Percentiles rank a stretch among this genome's conserved stretches.
Conservation (phyloP, 92 coral and sea anemone genomes). For the Pocillopora meandrina region DNA sequence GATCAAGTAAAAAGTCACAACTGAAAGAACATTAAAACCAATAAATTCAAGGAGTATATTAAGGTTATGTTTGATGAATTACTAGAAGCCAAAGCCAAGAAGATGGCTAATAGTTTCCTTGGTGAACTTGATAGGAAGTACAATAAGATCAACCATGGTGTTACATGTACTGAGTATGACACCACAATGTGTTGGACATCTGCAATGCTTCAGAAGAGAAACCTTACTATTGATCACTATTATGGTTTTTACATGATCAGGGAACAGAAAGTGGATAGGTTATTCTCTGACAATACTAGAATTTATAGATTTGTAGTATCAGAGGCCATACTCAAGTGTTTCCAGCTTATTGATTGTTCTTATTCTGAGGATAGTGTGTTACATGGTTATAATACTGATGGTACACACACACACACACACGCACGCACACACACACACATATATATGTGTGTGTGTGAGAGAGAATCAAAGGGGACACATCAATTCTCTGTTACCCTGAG, state of each 20-base stretch:
- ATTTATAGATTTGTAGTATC: conserved; percentile 39
- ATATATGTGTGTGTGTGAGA: no score
- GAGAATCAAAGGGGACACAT: no score
- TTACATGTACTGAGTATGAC: conserved; percentile 28
- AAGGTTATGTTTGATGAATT: conserved; percentile 32
- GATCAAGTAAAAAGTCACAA: no score
- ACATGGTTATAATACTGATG: conserved; percentile 51
- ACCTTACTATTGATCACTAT: conserved; percentile 20
- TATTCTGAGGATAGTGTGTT: neutral
- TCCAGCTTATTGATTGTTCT: conserved; percentile 32
- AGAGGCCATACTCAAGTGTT: conserved; percentile 12
- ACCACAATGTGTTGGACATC: conserved; percentile 36
- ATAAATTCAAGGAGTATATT: conserved; percentile 20
- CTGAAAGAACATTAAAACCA: no score
- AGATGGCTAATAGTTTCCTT: conserved; percentile 43
- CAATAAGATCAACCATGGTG: conserved; percentile 12
- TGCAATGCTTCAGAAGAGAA: conserved; percentile 30
- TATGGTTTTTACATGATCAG: conserved; percentile 16
- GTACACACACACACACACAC: conserved; percentile 19
- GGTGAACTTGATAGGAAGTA: conserved; percentile 41
- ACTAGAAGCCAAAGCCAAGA: conserved; percentile 36
- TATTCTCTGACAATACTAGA: conserved; percentile 43
- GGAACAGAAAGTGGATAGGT: conserved; percentile 22
- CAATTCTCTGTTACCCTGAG: no score
- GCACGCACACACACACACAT: no score